A percentile compares a stretch with the other conserved stretches of the same genome.
phyloP scores from a whole-genome alignment of 2,797 vertebrate species.

The Sphenopsis melanotis region DNA sequence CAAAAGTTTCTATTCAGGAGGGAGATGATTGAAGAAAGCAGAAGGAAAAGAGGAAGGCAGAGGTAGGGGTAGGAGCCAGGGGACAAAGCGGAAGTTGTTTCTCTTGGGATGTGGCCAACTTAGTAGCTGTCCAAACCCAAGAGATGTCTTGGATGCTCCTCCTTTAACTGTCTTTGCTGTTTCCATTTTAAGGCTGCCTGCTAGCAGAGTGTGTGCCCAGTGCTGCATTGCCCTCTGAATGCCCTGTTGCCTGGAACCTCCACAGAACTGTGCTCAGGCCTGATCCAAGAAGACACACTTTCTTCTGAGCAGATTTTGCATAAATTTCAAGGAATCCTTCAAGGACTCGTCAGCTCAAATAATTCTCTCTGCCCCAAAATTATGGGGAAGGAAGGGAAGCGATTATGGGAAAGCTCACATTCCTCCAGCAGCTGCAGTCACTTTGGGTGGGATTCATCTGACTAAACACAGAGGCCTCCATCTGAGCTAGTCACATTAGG shows the following conservation, averaged over 20 bases:
- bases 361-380: slow-evolving; percentile 43
- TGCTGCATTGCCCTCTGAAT: not conserved
- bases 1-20: slow-evolving; percentile 48
- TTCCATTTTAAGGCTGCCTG: not conserved
- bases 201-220: not conserved
- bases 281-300: not conserved
- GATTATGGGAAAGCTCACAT: slow-evolving; percentile 21
- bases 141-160: slow-evolving; percentile 21
- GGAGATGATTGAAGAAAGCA: slow-evolving; percentile 33
- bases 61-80: slow-evolving; percentile 1
- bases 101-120: slow-evolving; percentile 46
- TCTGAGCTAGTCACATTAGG: not conserved
- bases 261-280: not conserved
- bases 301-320: not conserved
- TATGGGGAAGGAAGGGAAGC: slow-evolving; percentile 30
- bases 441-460: slow-evolving; percentile 51
- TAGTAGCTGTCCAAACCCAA: slow-evolving; percentile 35
- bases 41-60: slow-evolving; percentile 24
- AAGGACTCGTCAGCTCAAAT: slow-evolving; percentile 29
- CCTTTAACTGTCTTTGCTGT: not conserved
- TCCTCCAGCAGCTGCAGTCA: slow-evolving; percentile 46
- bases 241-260: not conserved
- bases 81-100: slow-evolving; percentile 44
- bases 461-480: slow-evolving; percentile 25
- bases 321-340: slow-evolving; percentile 38